phyloP scores from a whole-genome alignment of 2,888 invertebrate species.

The Marasmarcha lunaedactyla region DNA sequence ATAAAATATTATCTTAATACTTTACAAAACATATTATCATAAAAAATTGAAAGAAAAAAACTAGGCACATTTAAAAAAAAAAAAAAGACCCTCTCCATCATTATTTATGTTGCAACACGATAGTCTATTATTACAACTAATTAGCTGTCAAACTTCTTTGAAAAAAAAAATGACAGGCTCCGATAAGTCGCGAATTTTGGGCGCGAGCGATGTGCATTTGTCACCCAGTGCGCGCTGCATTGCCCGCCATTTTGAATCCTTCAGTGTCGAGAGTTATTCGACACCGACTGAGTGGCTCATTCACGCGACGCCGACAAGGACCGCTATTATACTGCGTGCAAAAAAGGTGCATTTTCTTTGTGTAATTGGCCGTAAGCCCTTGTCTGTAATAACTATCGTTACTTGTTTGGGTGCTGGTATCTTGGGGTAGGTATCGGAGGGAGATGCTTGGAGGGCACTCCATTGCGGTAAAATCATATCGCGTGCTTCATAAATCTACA shows the following conservation, averaged over 20 bases:
- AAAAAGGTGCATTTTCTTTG: constrained; percentile 44
- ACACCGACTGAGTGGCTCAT: constrained; percentile 54
- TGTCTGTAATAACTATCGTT: constrained; percentile 21
- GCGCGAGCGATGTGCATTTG: constrained; percentile 37
- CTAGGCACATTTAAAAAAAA: no score
- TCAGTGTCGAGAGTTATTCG: constrained; percentile 33
- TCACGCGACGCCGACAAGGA: constrained; percentile 38
- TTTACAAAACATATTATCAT: no score
- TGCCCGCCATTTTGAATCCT: constrained; percentile 41
- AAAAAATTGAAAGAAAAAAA: no score
- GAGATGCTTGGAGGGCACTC: constrained; percentile 30
- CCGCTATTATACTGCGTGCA: constrained; percentile 31
- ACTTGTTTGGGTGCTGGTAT: constrained; percentile 24
- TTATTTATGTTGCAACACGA: not conserved
- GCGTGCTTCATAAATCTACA: constrained; percentile 57
- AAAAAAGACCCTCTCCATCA: no score
- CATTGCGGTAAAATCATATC: constrained; percentile 61
- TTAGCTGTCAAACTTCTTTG: constrained; percentile 3
- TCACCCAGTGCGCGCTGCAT: constrained; percentile 34
- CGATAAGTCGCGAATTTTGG: not conserved
- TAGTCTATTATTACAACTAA: constrained; percentile 1
- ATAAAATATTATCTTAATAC: no score
- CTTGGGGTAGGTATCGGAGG: constrained; percentile 20
- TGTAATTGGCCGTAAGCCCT: constrained; percentile 45
- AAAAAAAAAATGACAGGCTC: no score